These are phyloP conservation scores for Rhopalosiphum maidis DNA, from an alignment of 1,140 invertebrate species.

Conservation along the genomic window DNA sequence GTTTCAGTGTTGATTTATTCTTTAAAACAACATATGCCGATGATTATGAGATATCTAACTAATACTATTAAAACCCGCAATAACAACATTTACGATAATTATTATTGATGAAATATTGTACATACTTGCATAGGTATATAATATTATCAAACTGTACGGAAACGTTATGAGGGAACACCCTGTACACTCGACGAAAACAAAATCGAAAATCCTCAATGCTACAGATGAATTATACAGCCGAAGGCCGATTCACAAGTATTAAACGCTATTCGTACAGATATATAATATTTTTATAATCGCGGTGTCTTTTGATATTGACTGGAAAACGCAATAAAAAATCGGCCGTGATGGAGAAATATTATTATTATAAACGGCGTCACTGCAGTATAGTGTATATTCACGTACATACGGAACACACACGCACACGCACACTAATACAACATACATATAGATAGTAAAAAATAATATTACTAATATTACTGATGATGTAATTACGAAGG, in stretches of 20 bases:
- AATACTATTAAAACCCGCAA: background rate
- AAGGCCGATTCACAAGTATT: conserved; percentile 43
- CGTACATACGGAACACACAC: background rate
- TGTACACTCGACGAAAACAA: background rate
- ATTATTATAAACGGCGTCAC: conserved; percentile 30
- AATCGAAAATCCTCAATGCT: background rate
- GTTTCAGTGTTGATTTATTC: background rate
- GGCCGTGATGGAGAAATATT: conserved; percentile 38
- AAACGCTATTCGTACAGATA: conserved; percentile 25
- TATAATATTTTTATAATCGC: conserved; percentile 33
- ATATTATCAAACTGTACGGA: background rate
- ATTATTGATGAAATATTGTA: background rate
- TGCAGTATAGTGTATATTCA: too few relatives aligned
- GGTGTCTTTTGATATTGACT: conserved; percentile 51
- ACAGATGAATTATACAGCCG: conserved; percentile 30
- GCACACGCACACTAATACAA: background rate
- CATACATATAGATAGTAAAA: background rate
- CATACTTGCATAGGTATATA: background rate
- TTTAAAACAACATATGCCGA: background rate
- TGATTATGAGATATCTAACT: background rate
- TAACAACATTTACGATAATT: background rate
- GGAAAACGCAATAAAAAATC: conserved; percentile 51
- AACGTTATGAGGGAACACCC: background rate
- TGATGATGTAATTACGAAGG: conserved; percentile 31
- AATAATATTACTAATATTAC: background rate